Conservation (phyloP, 2,797 vertebrate species). For the Darevskia mixta region DNA sequence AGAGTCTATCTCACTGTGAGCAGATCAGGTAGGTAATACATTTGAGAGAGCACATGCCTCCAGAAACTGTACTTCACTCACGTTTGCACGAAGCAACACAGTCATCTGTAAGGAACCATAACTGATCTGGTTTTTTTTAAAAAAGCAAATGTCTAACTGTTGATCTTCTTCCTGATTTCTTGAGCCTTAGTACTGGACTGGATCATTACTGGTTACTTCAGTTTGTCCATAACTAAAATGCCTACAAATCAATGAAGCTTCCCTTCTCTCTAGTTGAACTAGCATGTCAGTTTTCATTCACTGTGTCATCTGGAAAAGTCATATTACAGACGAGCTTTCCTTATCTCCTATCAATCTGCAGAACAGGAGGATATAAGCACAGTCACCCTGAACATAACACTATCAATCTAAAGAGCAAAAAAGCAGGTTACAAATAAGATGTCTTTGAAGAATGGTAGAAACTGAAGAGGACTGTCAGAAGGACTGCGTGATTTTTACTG, state of each 20-base stretch:
- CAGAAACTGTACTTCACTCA: neutral
- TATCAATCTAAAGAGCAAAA: too few relatives aligned
- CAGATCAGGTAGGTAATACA: neutral
- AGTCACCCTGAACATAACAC: too few relatives aligned
- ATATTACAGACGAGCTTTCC: constrained; percentile 53
- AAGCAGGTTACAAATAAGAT: too few relatives aligned
- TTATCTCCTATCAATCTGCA: constrained; percentile 44
- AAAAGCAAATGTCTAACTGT: neutral
- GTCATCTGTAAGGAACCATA: neutral
- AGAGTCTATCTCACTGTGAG: neutral
- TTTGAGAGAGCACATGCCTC: neutral
- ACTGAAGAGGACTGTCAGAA: too few relatives aligned
- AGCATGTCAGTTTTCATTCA: constrained; percentile 48
- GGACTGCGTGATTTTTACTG: too few relatives aligned
- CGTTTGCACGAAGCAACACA: neutral
- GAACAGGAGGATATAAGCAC: too few relatives aligned
- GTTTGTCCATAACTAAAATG: constrained; percentile 11
- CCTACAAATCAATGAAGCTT: constrained; percentile 55
- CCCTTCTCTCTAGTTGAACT: constrained; percentile 28
- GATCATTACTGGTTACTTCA: constrained; percentile 48
- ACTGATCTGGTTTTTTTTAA: neutral
- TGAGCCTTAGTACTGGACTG: constrained; percentile 5
- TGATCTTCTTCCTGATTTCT: constrained; percentile 41
- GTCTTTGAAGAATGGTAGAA: too few relatives aligned
- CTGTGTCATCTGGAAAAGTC: constrained; percentile 48